These are phyloP conservation scores for Osmoderma eremita DNA, from an alignment of 2,888 invertebrate genomes.

Conservation along the genomic window DNA sequence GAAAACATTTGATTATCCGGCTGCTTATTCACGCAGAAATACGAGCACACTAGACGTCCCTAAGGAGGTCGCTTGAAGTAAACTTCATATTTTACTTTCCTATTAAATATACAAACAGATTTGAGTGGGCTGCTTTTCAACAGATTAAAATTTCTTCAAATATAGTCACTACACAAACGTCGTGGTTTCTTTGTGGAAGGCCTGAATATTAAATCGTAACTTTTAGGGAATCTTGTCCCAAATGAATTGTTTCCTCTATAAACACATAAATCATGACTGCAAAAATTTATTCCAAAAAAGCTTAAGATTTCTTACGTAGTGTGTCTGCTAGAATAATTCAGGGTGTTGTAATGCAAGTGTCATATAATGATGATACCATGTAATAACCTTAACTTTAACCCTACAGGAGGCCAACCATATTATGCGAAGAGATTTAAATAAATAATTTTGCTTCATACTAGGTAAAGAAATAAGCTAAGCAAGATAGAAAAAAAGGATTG, in stretches of 20 bases:
- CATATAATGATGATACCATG: too few species aligned
- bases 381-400: too few species aligned
- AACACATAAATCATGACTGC: too few species aligned
- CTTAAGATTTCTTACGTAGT: too few species aligned
- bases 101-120: slow-evolving; percentile 29
- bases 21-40: slow-evolving; percentile 16
- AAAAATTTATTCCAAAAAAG: too few species aligned
- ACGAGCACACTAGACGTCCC: slow-evolving; percentile 3
- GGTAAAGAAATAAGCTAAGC: too few species aligned
- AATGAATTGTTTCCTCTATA: slow-evolving; percentile 1
- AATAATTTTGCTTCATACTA: too few species aligned
- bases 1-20: slow-evolving; percentile 28
- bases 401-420: too few species aligned
- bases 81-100: slow-evolving; percentile 23
- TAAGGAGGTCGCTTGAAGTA: slow-evolving; percentile 3
- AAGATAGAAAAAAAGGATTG: too few species aligned
- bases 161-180: slow-evolving; percentile 2
- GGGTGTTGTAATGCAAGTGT: too few species aligned
- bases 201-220: background rate
- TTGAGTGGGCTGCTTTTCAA: slow-evolving; percentile 3
- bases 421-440: too few species aligned
- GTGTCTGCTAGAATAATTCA: too few species aligned
- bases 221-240: slow-evolving; percentile 7
- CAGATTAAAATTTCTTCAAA: slow-evolving; percentile 27
- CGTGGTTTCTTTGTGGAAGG: background rate